These are phyloP conservation scores for Misgurnus anguillicaudatus DNA, from an alignment of 2,113 vertebrate genomes.

Conservation along the genomic window DNA sequence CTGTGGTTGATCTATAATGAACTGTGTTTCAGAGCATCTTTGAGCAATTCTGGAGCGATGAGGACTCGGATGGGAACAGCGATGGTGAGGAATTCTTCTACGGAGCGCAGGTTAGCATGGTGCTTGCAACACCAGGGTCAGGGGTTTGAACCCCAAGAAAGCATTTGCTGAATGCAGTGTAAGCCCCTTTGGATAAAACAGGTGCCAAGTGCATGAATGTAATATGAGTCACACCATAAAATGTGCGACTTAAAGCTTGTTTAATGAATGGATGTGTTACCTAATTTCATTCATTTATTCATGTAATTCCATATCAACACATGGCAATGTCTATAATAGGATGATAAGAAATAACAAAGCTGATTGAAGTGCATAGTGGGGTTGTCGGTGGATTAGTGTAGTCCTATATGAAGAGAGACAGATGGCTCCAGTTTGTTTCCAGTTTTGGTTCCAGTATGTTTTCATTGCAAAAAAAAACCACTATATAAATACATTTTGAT, in stretches of 20 bases:
- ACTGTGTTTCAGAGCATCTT: constrained; percentile 79
- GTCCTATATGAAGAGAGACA: background rate
- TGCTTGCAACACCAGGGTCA: too few species aligned
- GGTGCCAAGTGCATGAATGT: too few species aligned
- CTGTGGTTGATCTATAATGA: constrained; percentile 10
- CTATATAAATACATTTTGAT: too few species aligned
- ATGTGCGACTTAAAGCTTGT: too few species aligned
- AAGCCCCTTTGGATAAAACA: too few species aligned
- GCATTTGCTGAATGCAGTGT: too few species aligned
- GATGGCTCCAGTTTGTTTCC: constrained; percentile 1
- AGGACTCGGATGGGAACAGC: constrained; percentile 85
- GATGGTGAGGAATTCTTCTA: constrained; percentile 85
- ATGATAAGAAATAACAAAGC: background rate
- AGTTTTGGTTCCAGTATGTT: too few species aligned
- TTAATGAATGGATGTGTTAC: too few species aligned
- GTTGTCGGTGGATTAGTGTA: constrained; percentile 42
- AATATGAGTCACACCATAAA: too few species aligned
- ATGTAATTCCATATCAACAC: background rate
- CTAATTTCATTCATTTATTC: background rate
- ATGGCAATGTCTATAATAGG: background rate
- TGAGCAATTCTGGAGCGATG: constrained; percentile 83
- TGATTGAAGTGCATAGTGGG: constrained; percentile 47
- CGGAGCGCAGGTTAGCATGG: constrained; percentile 78
- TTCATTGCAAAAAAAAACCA: too few species aligned
- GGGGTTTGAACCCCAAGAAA: too few species aligned